Conservation (phyloP, 2,797 vertebrate genomes). For the Clarias pachynema region DNA sequence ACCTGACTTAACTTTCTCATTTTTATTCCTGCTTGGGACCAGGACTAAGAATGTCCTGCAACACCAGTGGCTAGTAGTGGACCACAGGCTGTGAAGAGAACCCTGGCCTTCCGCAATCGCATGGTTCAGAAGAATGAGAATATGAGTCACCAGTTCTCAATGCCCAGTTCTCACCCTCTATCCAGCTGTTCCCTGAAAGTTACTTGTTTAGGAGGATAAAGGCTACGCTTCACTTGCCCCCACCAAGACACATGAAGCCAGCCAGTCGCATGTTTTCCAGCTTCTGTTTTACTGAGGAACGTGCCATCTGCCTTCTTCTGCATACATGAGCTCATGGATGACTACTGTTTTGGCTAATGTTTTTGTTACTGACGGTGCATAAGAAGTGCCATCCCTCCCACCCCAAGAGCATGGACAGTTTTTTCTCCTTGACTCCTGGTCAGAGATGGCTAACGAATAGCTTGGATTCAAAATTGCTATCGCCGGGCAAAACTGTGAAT, state of each 20-base stretch:
- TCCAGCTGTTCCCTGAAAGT: background rate
- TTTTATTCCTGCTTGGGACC: too few relatives aligned
- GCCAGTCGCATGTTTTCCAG: background rate
- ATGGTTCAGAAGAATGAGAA: background rate
- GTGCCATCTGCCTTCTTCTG: background rate
- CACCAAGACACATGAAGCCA: background rate
- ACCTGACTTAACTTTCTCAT: too few relatives aligned
- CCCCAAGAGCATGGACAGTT: background rate
- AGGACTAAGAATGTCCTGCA: too few relatives aligned
- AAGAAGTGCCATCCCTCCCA: background rate
- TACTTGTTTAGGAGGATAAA: background rate
- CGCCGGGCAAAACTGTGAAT: background rate
- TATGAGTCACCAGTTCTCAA: background rate
- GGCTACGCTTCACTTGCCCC: background rate
- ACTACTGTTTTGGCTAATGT: background rate
- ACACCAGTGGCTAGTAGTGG: too few relatives aligned
- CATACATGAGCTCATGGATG: background rate
- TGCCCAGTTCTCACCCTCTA: background rate
- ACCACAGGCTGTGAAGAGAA: too few relatives aligned
- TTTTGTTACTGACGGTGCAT: background rate
- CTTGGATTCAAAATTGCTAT: background rate
- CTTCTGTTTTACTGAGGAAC: background rate
- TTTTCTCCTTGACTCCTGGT: background rate
- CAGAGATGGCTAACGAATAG: background rate
- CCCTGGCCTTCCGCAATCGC: too few relatives aligned